Percentiles rank a stretch among this genome's conserved stretches.
Evolutionary conservation across 1,140 invertebrate genomes (phyloP).

Genomic region (Hylaeus volcanicus): DNA sequence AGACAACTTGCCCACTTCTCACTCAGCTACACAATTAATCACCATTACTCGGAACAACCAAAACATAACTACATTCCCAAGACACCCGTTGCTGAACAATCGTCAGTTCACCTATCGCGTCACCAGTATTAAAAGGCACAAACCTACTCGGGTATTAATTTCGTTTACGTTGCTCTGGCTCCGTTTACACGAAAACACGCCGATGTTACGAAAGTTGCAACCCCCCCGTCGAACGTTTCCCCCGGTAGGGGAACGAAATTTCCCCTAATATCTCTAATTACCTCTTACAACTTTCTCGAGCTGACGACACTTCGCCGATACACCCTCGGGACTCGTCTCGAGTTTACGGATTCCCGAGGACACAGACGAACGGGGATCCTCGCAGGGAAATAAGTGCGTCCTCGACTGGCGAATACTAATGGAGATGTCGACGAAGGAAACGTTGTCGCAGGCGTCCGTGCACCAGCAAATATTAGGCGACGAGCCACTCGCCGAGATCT

Average conservation of each 20-base stretch:
- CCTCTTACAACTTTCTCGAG: background rate
- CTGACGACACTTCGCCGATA: background rate
- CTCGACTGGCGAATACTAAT: conserved; percentile 39
- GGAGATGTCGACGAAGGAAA: conserved; percentile 4
- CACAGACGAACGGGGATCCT: background rate
- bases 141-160: background rate
- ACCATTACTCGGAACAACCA: no score
- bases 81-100: background rate
- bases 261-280: conserved; percentile 7
- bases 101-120: no score
- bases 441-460: conserved; percentile 26
- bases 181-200: background rate
- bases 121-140: background rate
- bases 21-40: no score
- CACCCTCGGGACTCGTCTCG: background rate
- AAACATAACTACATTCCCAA: no score
- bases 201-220: background rate
- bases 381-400: background rate
- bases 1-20: no score
- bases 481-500: conserved; percentile 29
- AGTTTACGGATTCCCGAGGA: background rate
- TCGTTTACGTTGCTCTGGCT: background rate
- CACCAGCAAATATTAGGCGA: conserved; percentile 53
- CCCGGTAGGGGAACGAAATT: background rate
- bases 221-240: background rate